These are phyloP conservation scores for Trigoniulus corallinus DNA, from an alignment of 1,140 invertebrate species.

Conservation along the genomic window DNA sequence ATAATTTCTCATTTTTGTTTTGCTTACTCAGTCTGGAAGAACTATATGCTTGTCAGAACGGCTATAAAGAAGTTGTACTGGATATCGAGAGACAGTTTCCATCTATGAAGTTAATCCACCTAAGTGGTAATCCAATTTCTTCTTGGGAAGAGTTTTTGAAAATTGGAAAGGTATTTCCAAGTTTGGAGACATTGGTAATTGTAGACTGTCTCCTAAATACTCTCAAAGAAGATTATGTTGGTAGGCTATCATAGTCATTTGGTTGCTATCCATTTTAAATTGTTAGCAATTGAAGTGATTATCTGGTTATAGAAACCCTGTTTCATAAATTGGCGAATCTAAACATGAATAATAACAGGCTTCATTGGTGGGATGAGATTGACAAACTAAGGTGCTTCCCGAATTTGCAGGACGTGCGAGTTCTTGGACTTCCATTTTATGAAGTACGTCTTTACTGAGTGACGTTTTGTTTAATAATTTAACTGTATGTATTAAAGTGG, in stretches of 20 bases:
- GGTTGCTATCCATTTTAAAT: not conserved
- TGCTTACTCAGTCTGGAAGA: constrained; percentile 48
- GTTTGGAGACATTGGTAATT: constrained; percentile 60
- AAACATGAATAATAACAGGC: constrained; percentile 63
- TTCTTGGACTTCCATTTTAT: constrained; percentile 40
- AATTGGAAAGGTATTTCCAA: constrained; percentile 56
- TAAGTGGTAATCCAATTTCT: constrained; percentile 47
- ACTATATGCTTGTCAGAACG: constrained; percentile 65
- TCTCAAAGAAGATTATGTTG: constrained; percentile 22
- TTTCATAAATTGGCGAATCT: constrained; percentile 48
- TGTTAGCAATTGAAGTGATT: not conserved
- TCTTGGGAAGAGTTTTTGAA: constrained; percentile 66
- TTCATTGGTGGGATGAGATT: constrained; percentile 73
- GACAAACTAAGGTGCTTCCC: constrained; percentile 66
- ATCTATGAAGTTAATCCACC: constrained; percentile 12
- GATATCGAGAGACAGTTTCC: constrained; percentile 15
- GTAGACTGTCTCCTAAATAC: constrained; percentile 65
- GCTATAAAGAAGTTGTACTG: constrained; percentile 55
- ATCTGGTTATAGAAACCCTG: not conserved
- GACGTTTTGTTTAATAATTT: constrained; percentile 16
- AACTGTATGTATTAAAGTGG: too few species aligned
- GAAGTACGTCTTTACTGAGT: constrained; percentile 29
- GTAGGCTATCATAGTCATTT: constrained; percentile 3
- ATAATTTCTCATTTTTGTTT: constrained; percentile 10
- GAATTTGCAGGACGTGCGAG: constrained; percentile 56